Base-by-base conservation (phyloP, 1,140 invertebrate species). In the Pemphigus obesinymphae region DNA sequence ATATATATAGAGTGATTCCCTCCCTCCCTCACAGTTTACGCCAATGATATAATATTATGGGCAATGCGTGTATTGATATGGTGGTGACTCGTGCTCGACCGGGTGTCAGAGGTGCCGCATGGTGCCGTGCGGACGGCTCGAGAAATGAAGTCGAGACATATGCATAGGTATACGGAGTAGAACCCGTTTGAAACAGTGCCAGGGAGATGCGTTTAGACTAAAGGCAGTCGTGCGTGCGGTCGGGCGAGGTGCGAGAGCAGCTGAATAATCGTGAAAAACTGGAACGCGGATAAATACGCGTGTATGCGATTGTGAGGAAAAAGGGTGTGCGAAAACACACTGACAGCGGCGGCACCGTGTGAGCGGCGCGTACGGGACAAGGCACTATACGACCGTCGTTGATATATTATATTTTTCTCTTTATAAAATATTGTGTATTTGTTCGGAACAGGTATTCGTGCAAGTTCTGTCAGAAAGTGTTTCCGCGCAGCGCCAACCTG, bases 401-500 rank as follows among this genome's bases (percentile, higher is more conserved):
- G 4, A 40, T 40, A 40, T 40, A 40, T n/a, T 58, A 58, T 26
- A 5, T 58, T 29, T 61, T 1, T 29, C 13, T 61, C 17, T 61
- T 3, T 29, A 17, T 63, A 34, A 63, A 6, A 8, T 3, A 0
- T 13, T 11, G 34, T 37, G 34, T n/a, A 1, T 34, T 13, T 29
- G 20, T 58, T 34, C 11, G 7, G 8, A 1, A 23, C 87, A 90
- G 97, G 48, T 99, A 99, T 88, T 94, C 96, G 4, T 99, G 98
- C 88, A 98, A 97, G 86, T 99, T 97, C 88, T 99, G 98, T 87
- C 96, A 97, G 11, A 99, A 99, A 87, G 93, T 95, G 7, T 99
- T 99, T 86, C 98, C 98, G 0, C 90, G 98, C n/a, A 98, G 96
- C 37, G 98, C 98, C 13, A 99, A 99, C 88, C 88, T 99, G 55